Conservation (phyloP, 2,797 vertebrate species). For the Diglossa cyanea region DNA sequence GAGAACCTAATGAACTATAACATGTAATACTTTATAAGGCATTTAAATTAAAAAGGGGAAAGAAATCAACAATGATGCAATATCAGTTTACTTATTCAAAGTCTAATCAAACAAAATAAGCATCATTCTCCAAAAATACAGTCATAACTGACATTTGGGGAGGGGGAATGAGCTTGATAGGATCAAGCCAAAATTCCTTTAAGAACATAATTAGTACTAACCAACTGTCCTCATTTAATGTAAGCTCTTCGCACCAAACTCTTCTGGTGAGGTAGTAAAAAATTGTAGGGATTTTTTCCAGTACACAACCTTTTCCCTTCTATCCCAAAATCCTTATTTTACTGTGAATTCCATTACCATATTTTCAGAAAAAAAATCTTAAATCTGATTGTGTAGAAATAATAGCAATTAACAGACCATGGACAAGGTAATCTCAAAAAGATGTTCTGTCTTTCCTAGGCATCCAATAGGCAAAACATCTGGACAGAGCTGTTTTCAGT, state of each 20-base stretch:
- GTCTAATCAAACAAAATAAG: background rate
- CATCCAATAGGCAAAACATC: background rate
- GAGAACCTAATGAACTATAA: slow-evolving; percentile 23
- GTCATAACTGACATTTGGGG: background rate
- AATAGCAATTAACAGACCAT: background rate
- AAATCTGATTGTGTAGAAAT: background rate
- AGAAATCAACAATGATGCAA: background rate
- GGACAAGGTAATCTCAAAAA: background rate
- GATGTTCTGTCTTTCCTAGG: background rate
- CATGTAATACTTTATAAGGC: slow-evolving; percentile 27
- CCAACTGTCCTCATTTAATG: background rate
- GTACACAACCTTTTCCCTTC: background rate
- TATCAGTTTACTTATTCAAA: slow-evolving; percentile 5
- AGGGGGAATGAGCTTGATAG: background rate
- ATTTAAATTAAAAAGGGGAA: slow-evolving; percentile 20
- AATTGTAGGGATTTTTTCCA: background rate
- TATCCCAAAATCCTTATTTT: background rate
- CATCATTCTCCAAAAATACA: background rate
- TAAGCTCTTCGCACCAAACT: background rate
- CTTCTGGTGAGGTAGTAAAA: background rate
- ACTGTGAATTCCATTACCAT: background rate
- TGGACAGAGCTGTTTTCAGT: background rate
- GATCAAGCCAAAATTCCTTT: slow-evolving; percentile 24
- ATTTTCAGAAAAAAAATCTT: background rate
- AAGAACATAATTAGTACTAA: background rate